Conservation (phyloP, 2,113 vertebrate species). For the Oxyruncus cristatus region DNA sequence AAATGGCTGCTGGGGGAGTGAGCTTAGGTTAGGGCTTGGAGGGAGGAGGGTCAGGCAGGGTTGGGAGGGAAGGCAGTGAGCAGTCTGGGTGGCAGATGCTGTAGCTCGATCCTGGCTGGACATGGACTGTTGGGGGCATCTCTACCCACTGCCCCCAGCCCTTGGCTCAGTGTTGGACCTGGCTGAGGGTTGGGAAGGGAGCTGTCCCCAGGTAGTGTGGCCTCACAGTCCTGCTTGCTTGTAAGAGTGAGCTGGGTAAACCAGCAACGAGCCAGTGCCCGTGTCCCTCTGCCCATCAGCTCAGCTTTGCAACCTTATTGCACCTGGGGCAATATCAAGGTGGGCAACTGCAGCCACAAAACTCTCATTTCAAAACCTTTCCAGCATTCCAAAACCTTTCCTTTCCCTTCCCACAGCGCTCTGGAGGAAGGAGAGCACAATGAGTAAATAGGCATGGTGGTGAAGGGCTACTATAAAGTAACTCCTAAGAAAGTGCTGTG, state of each 20-base stretch:
- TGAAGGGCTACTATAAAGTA: not conserved
- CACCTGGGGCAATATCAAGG: not conserved
- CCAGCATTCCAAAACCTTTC: not conserved
- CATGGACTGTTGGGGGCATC: not conserved
- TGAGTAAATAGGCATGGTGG: not conserved
- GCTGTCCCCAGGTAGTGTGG: too few relatives aligned
- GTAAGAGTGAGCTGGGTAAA: not conserved
- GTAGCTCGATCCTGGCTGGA: not conserved
- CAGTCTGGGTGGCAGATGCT: not conserved
- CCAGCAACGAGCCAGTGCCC: not conserved
- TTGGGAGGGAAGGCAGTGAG: not conserved
- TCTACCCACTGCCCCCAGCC: not conserved
- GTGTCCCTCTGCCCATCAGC: rapidly evolving
- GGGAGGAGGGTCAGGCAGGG: not conserved
- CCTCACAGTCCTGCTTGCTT: not conserved
- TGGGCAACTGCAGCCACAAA: not conserved
- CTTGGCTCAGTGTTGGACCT: not conserved
- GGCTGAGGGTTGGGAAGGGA: not conserved
- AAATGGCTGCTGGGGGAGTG: not conserved
- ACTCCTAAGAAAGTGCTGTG: not conserved
- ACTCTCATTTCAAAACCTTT: not conserved
- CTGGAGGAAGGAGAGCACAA: not conserved
- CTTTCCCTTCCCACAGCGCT: not conserved
- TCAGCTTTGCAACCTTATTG: not conserved
- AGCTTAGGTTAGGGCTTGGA: not conserved